Percentiles rank a stretch among this genome's conserved stretches.
Conservation (phyloP, 1,140 invertebrate species). For the Arion vulgaris region DNA sequence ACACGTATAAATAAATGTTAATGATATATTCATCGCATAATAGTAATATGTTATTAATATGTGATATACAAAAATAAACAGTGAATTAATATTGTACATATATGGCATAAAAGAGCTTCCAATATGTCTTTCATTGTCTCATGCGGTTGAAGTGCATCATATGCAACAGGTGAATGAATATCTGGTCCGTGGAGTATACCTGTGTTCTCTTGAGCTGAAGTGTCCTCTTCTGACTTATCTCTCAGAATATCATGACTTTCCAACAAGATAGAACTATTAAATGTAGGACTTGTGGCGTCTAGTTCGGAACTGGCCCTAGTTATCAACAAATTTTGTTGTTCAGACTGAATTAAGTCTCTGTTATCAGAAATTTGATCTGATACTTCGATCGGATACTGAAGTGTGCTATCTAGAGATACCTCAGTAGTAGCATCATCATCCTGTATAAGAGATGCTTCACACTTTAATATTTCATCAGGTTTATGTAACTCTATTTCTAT, state of each 20-base stretch:
- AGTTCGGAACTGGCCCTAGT: neutral
- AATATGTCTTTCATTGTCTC: slow-evolving; percentile 8
- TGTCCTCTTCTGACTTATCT: slow-evolving; percentile 6
- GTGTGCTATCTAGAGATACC: too few relatives aligned
- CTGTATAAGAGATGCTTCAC: too few relatives aligned
- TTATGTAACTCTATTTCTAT: too few relatives aligned
- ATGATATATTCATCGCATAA: too few relatives aligned
- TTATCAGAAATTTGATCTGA: too few relatives aligned
- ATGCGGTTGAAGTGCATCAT: neutral
- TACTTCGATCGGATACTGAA: too few relatives aligned
- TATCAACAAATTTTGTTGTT: neutral
- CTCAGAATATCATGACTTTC: slow-evolving; percentile 32
- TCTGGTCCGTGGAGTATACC: neutral
- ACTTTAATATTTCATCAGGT: too few relatives aligned
- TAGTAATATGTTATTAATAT: neutral
- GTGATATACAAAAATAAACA: neutral
- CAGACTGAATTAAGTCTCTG: neutral
- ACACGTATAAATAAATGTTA: neutral
- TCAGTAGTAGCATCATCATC: too few relatives aligned
- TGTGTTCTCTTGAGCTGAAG: slow-evolving; percentile 7
- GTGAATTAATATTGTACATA: neutral
- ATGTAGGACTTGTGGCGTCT: neutral
- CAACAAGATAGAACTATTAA: slow-evolving; percentile 16
- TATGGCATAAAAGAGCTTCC: neutral
- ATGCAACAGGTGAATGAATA: neutral